Conservation (phyloP, 2,797 vertebrate genomes). For the Cebuella pygmaea region DNA sequence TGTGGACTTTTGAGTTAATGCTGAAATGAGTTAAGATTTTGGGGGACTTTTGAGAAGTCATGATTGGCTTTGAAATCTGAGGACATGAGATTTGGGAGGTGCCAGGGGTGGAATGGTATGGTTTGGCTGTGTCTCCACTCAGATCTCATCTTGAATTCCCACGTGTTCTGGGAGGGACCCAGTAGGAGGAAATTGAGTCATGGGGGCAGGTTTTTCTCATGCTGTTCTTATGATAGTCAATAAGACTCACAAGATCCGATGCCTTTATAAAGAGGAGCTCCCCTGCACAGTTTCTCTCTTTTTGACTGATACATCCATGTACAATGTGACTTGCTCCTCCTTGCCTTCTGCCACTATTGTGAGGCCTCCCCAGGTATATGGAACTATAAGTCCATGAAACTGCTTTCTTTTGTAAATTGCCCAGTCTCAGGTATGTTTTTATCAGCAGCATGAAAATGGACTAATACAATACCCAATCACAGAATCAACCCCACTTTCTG, state of each 20-base stretch:
- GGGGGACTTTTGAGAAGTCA: no score
- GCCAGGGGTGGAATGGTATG: background rate
- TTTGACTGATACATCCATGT: background rate
- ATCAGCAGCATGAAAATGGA: background rate
- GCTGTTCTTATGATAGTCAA: background rate
- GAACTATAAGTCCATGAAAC: background rate
- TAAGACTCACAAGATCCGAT: background rate
- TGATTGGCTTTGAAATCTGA: no score
- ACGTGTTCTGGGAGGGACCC: background rate
- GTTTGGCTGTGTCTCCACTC: background rate
- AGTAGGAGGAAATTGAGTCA: background rate
- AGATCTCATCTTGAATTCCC: background rate
- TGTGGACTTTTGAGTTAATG: no score
- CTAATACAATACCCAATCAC: background rate
- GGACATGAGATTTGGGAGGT: no score
- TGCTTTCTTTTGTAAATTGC: background rate
- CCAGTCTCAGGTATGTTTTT: background rate
- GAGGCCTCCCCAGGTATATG: background rate
- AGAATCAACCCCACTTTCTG: background rate
- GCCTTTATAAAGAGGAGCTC: background rate
- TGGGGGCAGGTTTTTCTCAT: background rate
- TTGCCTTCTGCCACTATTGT: background rate
- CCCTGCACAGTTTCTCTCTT: background rate
- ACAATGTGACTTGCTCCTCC: background rate
- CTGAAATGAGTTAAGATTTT: no score